Conservation (phyloP, 2,888 invertebrate species). For the Agrotis clavis region DNA sequence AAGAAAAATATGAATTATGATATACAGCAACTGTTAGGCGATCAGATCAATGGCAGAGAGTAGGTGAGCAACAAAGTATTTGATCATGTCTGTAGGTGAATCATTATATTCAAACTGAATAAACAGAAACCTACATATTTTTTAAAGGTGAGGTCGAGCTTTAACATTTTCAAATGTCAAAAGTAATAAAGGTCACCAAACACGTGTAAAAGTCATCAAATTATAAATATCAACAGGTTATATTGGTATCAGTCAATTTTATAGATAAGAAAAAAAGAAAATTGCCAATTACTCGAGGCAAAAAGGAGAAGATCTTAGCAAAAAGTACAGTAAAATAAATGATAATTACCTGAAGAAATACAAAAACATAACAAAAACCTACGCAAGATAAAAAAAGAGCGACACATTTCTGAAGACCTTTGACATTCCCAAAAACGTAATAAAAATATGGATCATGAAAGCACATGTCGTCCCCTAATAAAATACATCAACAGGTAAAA, state of each 20-base stretch:
- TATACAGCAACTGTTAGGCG: constrained; percentile 9
- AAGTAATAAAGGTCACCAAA: background rate
- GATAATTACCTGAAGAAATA: too few species aligned
- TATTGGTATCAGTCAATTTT: too few species aligned
- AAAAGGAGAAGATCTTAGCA: background rate
- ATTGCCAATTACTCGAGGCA: background rate
- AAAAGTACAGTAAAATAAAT: too few species aligned
- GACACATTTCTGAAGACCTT: background rate
- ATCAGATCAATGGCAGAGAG: constrained; percentile 1
- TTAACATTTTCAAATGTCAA: background rate
- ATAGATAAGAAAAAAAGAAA: background rate
- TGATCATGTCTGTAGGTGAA: background rate
- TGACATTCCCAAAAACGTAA: background rate
- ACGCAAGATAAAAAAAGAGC: too few species aligned
- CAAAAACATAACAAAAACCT: background rate
- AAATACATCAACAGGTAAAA: constrained; percentile 22
- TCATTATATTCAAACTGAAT: background rate
- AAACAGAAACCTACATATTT: background rate
- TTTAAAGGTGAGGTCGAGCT: constrained; percentile 8
- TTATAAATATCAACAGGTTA: background rate
- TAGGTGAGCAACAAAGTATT: constrained; percentile 23
- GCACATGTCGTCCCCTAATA: constrained; percentile 6
- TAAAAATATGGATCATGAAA: constrained; percentile 9
- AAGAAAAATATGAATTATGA: constrained; percentile 36
- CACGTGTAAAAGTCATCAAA: background rate